Evolutionary conservation across 2,888 invertebrate genomes (phyloP).

Genomic region (Machimus atricapillus): DNA sequence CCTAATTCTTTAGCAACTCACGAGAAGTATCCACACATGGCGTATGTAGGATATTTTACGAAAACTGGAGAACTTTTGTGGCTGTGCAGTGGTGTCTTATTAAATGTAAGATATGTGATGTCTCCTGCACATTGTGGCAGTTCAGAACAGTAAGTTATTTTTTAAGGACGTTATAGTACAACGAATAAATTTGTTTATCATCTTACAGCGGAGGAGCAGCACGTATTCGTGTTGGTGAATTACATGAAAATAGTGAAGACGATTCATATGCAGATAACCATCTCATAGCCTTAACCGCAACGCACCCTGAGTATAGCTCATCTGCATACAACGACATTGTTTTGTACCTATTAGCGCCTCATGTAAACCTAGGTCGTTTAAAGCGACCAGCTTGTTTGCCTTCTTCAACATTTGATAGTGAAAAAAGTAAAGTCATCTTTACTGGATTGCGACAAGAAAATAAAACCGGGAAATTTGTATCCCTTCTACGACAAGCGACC

Average conservation of each 20-base stretch:
- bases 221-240: neutral
- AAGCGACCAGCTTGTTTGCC: neutral
- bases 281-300: neutral
- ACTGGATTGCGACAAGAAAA: neutral
- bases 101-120: conserved; percentile 64
- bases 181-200: neutral
- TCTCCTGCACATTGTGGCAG: conserved; percentile 66
- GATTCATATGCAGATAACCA: neutral
- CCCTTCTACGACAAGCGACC: neutral
- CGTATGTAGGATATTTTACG: conserved; percentile 51
- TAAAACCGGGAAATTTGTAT: neutral
- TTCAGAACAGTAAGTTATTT: conserved; percentile 47
- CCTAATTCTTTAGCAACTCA: neutral
- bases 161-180: too few species aligned
- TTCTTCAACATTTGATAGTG: neutral
- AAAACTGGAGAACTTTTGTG: conserved; percentile 50
- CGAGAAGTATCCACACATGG: conserved; percentile 53
- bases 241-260: neutral
- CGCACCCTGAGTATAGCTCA: neutral
- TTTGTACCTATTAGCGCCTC: neutral
- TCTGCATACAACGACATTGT: neutral
- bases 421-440: neutral
- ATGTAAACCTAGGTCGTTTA: neutral
- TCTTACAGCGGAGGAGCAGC: neutral
- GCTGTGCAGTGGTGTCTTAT: conserved; percentile 66